Conservation (phyloP, 2,888 invertebrate species). For the Brachypterus glaber region DNA sequence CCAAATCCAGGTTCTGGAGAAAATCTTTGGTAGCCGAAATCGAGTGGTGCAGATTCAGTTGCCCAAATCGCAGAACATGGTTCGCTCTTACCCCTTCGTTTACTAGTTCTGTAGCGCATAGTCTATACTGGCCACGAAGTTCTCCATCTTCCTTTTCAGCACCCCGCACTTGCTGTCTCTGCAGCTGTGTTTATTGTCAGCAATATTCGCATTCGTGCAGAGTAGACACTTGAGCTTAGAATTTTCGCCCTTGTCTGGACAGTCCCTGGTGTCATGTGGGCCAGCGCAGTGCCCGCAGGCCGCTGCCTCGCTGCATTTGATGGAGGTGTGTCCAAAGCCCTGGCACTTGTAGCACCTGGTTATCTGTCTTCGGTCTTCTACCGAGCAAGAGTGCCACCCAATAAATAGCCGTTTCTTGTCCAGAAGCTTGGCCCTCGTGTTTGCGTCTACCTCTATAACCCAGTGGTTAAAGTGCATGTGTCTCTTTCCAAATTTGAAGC, state of each 20-base stretch:
- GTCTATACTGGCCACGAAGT: neutral
- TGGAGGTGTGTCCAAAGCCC: conserved; percentile 6
- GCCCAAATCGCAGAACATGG: too few relatives aligned
- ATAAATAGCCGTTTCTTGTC: conserved; percentile 1
- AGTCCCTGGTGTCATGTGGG: too few relatives aligned
- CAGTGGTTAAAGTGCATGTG: conserved; percentile 2
- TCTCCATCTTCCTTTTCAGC: too few relatives aligned
- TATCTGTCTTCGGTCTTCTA: conserved; percentile 5
- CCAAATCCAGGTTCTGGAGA: neutral
- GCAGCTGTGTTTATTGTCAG: neutral
- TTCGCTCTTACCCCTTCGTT: too few relatives aligned
- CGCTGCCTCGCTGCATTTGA: neutral
- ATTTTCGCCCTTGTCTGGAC: too few relatives aligned
- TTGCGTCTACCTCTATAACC: conserved; percentile 5
- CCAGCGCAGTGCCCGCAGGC: neutral
- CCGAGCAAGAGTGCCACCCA: conserved; percentile 8
- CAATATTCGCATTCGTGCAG: too few relatives aligned
- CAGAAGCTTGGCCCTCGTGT: neutral
- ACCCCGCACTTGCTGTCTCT: neutral
- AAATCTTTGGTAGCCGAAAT: neutral
- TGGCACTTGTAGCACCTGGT: conserved; percentile 5
- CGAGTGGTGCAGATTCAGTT: neutral
- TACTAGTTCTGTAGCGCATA: neutral
- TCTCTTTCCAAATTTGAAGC: neutral
- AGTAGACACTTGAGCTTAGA: too few relatives aligned